Percentiles rank a stretch among this genome's conserved stretches.
These are phyloP conservation scores for Sarotherodon lohbergeri DNA, from an alignment of 2,113 vertebrate species.

Conservation along the genomic window DNA sequence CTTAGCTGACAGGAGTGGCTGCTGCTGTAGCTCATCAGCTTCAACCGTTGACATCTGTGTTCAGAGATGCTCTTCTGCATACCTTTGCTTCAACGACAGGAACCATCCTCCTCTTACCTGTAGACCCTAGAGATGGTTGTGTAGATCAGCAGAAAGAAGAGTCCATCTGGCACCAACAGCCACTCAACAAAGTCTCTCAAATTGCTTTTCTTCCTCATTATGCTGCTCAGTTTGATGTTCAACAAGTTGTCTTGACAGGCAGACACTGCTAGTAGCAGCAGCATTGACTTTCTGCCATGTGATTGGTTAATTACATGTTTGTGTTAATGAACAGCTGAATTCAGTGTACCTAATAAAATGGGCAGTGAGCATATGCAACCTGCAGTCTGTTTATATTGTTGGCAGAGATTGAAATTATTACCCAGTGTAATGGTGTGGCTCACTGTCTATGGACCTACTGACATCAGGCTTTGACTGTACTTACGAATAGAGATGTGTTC, in stretches of 20 bases:
- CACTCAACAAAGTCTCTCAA: background rate
- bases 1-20: background rate
- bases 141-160: background rate
- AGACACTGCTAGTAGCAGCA: background rate
- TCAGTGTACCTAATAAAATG: background rate
- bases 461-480: background rate
- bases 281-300: background rate
- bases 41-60: background rate
- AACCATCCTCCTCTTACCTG: background rate
- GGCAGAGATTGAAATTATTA: background rate
- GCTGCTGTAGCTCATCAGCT: background rate
- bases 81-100: background rate
- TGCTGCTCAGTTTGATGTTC: background rate
- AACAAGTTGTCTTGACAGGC: background rate
- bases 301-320: background rate
- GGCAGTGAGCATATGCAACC: background rate
- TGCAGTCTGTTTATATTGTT: background rate
- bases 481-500: background rate
- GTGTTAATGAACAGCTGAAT: background rate
- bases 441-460: background rate
- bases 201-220: background rate
- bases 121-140: background rate
- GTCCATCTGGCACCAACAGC: background rate
- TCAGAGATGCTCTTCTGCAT: background rate
- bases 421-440: background rate